Percentiles rank a stretch among this genome's conserved stretches.
Evolutionary conservation across 1,140 invertebrate species (phyloP).

Genomic region (Hirudo medicinalis): DNA sequence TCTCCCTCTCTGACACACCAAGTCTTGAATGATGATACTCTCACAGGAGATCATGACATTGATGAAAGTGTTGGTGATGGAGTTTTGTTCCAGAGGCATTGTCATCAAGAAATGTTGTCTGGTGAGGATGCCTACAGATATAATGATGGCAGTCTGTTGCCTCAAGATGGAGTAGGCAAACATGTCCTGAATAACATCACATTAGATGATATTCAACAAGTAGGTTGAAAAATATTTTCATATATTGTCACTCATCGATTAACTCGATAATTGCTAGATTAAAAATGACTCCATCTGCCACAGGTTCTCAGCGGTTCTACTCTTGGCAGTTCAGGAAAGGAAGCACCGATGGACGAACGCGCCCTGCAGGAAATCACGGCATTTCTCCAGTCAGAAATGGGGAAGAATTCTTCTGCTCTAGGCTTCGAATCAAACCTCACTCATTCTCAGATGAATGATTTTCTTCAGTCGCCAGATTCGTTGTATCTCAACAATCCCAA

Average conservation of each 20-base stretch:
- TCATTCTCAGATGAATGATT: too few relatives aligned
- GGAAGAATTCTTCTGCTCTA: background rate
- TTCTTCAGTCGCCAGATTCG: too few relatives aligned
- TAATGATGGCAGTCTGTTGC: slow-evolving; percentile 1
- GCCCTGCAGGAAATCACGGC: slow-evolving; percentile 13
- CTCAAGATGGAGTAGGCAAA: slow-evolving; percentile 3
- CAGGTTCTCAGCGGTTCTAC: background rate
- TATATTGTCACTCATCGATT: background rate
- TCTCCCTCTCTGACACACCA: too few relatives aligned
- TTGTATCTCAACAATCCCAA: too few relatives aligned
- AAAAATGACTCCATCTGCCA: background rate
- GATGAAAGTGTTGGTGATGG: too few relatives aligned
- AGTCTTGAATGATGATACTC: too few relatives aligned
- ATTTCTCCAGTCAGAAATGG: slow-evolving; percentile 11
- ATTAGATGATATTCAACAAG: slow-evolving; percentile 9
- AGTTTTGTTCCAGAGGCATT: too few relatives aligned
- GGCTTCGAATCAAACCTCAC: too few relatives aligned
- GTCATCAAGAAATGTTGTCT: too few relatives aligned
- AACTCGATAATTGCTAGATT: too few relatives aligned
- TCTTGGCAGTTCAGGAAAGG: background rate
- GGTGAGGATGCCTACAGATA: too few relatives aligned
- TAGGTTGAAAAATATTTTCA: background rate
- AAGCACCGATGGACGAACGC: slow-evolving; percentile 15
- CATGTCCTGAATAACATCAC: slow-evolving; percentile 9
- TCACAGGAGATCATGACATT: too few relatives aligned